Conservation (phyloP, 2,888 invertebrate genomes). For the Antitype chi region DNA sequence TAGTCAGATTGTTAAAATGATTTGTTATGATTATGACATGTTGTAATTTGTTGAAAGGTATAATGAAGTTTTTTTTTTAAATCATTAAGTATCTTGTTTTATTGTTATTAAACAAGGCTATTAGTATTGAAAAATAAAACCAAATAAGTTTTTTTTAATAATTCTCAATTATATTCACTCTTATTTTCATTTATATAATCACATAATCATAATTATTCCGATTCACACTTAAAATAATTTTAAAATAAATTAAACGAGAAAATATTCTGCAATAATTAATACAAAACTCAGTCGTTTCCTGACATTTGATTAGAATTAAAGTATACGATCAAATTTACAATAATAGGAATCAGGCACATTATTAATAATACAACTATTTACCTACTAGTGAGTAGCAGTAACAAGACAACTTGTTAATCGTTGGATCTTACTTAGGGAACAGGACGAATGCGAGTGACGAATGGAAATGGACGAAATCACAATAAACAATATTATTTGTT, state of each 20-base stretch:
- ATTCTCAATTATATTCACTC: slow-evolving; percentile 88
- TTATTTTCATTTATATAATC: slow-evolving; percentile 89
- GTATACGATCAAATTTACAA: slow-evolving; percentile 88
- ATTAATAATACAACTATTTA: slow-evolving; percentile 79
- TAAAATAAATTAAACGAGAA: slow-evolving; percentile 89
- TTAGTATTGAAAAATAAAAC: slow-evolving; percentile 59
- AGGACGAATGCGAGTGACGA: slow-evolving; percentile 65
- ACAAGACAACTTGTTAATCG: slow-evolving; percentile 74
- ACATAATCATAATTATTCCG: slow-evolving; percentile 90
- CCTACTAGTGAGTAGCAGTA: slow-evolving; percentile 84
- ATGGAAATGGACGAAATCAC: slow-evolving; percentile 81
- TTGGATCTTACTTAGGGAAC: slow-evolving; percentile 67
- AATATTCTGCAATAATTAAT: slow-evolving; percentile 90
- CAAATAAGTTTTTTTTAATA: slow-evolving; percentile 76
- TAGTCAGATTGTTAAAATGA: slow-evolving; percentile 21
- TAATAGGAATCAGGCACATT: slow-evolving; percentile 91
- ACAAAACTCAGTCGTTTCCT: slow-evolving; percentile 90
- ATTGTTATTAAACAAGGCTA: slow-evolving; percentile 13
- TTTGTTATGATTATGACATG: slow-evolving; percentile 38
- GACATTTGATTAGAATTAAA: slow-evolving; percentile 89
- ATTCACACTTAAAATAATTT: slow-evolving; percentile 90
- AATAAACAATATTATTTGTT: slow-evolving; percentile 75
- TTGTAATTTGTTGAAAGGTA: slow-evolving; percentile 37
- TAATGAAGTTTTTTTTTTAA: slow-evolving; percentile 38
- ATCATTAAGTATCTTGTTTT: slow-evolving; percentile 43